Percentiles rank a stretch among this genome's conserved stretches.
These are phyloP conservation scores for Buphagus erythrorhynchus DNA, from an alignment of 2,797 vertebrate species.

Conservation along the genomic window DNA sequence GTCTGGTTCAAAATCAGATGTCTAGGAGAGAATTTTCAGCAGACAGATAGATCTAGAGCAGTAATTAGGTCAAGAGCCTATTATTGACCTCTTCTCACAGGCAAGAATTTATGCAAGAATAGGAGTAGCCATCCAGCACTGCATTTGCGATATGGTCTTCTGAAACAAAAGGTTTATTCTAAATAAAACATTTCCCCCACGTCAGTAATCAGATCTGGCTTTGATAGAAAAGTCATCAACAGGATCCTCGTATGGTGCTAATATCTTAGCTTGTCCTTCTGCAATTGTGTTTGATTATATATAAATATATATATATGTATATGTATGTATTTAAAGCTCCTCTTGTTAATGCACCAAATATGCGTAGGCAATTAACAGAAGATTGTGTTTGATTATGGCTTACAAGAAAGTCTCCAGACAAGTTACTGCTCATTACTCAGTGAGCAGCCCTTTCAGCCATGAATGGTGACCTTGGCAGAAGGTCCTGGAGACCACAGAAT, in stretches of 20 bases:
- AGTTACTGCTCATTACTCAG: constrained; percentile 18
- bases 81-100: neutral
- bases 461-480: constrained; percentile 51
- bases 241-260: neutral
- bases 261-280: neutral
- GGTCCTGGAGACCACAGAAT: constrained; percentile 2
- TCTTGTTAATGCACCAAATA: constrained; percentile 31
- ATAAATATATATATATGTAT: neutral
- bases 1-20: neutral
- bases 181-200: neutral
- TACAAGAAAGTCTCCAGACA: constrained; percentile 20
- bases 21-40: neutral
- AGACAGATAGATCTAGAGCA: neutral
- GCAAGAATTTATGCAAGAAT: neutral
- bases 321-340: neutral
- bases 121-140: neutral
- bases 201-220: constrained; percentile 7
- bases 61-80: neutral
- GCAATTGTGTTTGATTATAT: neutral
- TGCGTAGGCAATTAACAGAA: constrained; percentile 35
- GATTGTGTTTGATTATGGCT: constrained; percentile 22
- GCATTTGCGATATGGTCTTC: neutral
- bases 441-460: constrained; percentile 17
- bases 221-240: neutral
- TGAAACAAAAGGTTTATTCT: neutral